Conservation (phyloP, 1,140 invertebrate genomes). For the Cydia strobilella region DNA sequence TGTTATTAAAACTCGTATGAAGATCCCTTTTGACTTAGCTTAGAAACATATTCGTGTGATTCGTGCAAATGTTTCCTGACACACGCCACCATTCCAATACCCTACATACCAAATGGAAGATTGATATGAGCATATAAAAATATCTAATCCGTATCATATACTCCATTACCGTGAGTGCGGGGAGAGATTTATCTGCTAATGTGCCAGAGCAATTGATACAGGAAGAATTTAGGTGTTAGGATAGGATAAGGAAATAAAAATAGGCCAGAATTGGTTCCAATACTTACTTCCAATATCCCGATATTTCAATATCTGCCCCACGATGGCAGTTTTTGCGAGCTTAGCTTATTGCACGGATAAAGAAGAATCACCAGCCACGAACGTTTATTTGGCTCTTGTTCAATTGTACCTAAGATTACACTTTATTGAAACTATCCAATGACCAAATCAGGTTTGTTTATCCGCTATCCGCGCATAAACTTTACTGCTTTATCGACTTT, state of each 20-base stretch:
- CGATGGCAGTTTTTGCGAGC: too few species aligned
- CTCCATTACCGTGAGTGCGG: conserved; percentile 9
- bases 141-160: conserved; percentile 21
- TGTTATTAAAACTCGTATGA: background rate
- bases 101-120: conserved; percentile 16
- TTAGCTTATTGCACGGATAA: too few species aligned
- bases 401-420: too few species aligned
- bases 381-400: too few species aligned
- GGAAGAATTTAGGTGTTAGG: background rate
- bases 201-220: background rate
- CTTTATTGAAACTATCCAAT: too few species aligned
- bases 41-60: background rate
- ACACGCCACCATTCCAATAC: conserved; percentile 15
- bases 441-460: too few species aligned
- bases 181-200: conserved; percentile 26
- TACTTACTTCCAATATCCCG: too few species aligned
- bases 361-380: too few species aligned
- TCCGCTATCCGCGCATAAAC: too few species aligned
- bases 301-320: too few species aligned
- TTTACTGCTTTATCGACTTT: too few species aligned
- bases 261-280: too few species aligned
- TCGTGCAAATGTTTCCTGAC: conserved; percentile 2
- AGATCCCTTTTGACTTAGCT: background rate
- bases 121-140: conserved; percentile 27
- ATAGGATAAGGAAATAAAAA: background rate